Evolutionary conservation across 2,113 vertebrate genomes (phyloP).

Genomic region (Dicerorhinus sumatrensis): DNA sequence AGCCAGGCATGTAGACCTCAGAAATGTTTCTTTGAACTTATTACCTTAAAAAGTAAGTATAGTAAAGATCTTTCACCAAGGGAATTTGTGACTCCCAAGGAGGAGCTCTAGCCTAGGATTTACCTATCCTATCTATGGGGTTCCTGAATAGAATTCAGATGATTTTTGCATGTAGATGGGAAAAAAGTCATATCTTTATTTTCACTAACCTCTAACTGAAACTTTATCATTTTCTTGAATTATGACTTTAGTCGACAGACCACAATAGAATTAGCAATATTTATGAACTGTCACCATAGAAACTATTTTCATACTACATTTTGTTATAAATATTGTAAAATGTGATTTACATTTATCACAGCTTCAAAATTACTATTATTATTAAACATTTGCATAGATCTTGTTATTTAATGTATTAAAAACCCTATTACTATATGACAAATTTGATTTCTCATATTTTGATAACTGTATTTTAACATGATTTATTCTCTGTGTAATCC

Average conservation of each 20-base stretch:
- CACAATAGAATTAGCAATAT: background rate
- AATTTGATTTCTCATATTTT: background rate
- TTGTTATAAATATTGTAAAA: background rate
- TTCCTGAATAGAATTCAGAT: background rate
- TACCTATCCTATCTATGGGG: accelerated
- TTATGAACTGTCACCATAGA: background rate
- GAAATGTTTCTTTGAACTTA: background rate
- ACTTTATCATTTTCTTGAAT: background rate
- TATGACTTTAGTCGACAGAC: background rate
- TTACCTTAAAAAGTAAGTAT: background rate
- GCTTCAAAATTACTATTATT: background rate
- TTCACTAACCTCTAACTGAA: background rate
- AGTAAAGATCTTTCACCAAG: background rate
- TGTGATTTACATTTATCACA: background rate
- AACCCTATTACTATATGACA: background rate
- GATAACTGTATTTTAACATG: background rate
- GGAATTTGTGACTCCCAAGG: background rate
- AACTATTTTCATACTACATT: background rate
- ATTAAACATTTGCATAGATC: background rate
- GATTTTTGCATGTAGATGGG: background rate
- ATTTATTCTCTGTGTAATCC: background rate
- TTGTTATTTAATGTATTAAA: background rate
- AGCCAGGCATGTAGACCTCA: background rate
- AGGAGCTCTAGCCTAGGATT: background rate
- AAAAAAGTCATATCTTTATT: background rate